These are phyloP conservation scores for Cyclina sinensis DNA, from an alignment of 1,140 invertebrate species.

Conservation along the genomic window DNA sequence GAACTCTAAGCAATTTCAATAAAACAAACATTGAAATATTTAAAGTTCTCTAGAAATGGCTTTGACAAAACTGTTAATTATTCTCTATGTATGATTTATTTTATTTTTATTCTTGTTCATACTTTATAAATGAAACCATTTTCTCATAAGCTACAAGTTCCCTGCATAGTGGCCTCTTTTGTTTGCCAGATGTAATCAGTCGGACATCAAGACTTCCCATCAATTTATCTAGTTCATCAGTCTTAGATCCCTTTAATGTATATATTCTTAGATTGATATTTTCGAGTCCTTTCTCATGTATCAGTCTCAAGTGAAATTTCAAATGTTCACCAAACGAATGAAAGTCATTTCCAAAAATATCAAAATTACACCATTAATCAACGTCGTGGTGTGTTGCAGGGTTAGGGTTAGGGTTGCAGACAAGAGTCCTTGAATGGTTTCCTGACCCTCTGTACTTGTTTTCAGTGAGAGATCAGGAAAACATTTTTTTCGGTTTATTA, in stretches of 20 bases:
- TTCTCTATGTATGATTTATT: no score
- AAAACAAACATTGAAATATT: no score
- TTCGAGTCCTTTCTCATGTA: background rate
- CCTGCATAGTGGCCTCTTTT: background rate
- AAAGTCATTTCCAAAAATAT: background rate
- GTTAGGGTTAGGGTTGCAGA: background rate
- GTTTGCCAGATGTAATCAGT: background rate
- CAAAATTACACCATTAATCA: background rate
- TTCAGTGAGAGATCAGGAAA: background rate
- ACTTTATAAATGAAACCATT: no score
- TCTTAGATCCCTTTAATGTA: background rate
- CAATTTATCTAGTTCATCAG: background rate
- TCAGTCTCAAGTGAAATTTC: background rate
- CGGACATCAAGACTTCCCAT: background rate
- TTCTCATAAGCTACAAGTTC: background rate
- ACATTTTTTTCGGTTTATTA: background rate
- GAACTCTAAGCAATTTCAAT: no score
- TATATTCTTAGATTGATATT: background rate
- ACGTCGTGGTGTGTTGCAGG: background rate
- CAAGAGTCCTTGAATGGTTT: background rate
- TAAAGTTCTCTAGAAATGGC: no score
- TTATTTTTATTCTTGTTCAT: no score
- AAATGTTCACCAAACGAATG: background rate
- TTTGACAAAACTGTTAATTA: no score
- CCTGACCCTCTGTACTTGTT: background rate